Evolutionary conservation across 2,888 invertebrate genomes (phyloP), one percentile per base, ranked within the genome.

Genomic region (Drosophila kambysellisi): DNA sequence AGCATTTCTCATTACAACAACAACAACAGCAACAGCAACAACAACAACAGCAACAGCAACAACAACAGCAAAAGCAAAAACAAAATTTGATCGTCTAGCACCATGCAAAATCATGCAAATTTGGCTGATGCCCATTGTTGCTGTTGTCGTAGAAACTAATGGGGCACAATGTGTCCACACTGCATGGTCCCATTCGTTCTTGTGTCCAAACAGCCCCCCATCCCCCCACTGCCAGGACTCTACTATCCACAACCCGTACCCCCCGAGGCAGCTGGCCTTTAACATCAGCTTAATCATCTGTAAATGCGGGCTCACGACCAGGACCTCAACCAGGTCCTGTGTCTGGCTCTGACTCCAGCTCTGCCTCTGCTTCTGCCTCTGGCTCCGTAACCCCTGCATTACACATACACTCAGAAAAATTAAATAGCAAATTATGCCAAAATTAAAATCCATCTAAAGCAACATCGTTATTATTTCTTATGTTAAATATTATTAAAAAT

Each of bases 211-310:
- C 2, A 46, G n/a, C 7, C 20, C 29, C 3, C 0, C 32, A 11
- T 0, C 11, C 39, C 30, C 9, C 25, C 30, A 9, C 33, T n/a
- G 0, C 17, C 8, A 9, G 29, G 2, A 8, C 39, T 43, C 37
- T 46, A 46, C 46, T 46, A 4, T 46, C 46, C 46, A 46, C 46
- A 46, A 4, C 15, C 46, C 20, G 46, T 7, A 7, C 11, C 30
- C 33, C 41, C 33, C 8, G 39, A 37, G 51, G 67, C 73, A 65
- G 63, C 84, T 78, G 88, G 74, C 91, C 91, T 88, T 90, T 90
- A 86, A 90, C 90, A 88, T 91, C 91, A 83, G 92, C 92, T 91
- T 89, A 91, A 91, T 91, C 92, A 91, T 91, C 91, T 92, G 91
- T 91, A 85, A 90, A 89, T 88, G 91, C 90, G 90, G 90, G 86